These are phyloP conservation scores for Callitettix versicolor DNA, from an alignment of 1,140 invertebrate species.

Conservation along the genomic window DNA sequence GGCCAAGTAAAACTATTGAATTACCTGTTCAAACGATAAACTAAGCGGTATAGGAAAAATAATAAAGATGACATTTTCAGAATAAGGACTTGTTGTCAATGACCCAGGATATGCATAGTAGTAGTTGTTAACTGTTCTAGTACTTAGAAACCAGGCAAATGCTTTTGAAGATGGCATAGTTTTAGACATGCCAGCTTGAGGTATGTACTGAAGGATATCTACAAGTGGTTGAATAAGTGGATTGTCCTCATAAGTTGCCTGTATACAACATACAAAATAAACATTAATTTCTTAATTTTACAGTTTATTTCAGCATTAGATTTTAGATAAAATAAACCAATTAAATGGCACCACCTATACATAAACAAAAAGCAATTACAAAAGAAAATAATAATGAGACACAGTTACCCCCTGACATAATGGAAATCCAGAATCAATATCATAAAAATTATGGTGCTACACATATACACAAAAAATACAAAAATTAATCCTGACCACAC, in stretches of 20 bases:
- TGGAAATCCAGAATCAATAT: too few relatives aligned
- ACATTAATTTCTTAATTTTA: too few relatives aligned
- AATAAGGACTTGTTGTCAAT: conserved; percentile 55
- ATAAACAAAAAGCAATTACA: too few relatives aligned
- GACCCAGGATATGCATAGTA: conserved; percentile 59
- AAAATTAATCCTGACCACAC: too few relatives aligned
- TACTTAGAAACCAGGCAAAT: neutral
- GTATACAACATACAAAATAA: neutral
- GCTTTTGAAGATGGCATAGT: neutral
- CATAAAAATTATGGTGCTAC: too few relatives aligned
- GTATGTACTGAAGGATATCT: neutral
- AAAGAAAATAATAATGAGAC: too few relatives aligned
- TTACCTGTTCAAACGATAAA: neutral
- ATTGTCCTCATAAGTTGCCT: neutral
- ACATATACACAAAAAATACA: too few relatives aligned
- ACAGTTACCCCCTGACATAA: too few relatives aligned
- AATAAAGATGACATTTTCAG: conserved; percentile 62
- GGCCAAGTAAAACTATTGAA: too few relatives aligned
- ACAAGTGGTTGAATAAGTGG: neutral
- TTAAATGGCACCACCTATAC: too few relatives aligned
- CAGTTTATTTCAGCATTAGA: too few relatives aligned
- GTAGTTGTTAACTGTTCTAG: neutral
- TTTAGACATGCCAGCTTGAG: neutral
- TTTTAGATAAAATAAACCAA: too few relatives aligned
- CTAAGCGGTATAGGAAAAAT: conserved; percentile 28